Evolutionary conservation across 2,888 invertebrate genomes (phyloP), one percentile per base, ranked within the genome.

Genomic region (Dendrolimus pini): DNA sequence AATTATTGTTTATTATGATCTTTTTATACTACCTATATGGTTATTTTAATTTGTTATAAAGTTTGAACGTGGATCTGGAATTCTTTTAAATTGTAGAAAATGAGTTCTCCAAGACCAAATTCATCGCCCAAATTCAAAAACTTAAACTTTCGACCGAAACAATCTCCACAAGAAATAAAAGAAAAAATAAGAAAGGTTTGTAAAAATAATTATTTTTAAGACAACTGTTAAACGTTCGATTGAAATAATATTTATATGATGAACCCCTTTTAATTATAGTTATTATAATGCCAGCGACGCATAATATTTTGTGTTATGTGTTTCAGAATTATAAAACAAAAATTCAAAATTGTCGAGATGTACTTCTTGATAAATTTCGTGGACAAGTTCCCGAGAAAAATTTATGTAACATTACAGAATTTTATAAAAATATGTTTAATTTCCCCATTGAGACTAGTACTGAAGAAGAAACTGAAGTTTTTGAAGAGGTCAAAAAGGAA

Each of bases 151-250:
- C 77, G 70, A 61, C 77, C 75, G 41, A 80, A 75, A 62, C 82
- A 82, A 57, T 89, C 89, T 6, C 90, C 89, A 7, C 70, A 82
- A 60, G 86, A 88, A 67, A 60, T 90, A 53, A 90, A 89, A 66
- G 89, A 87, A 60, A 89, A 86, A 76, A 74, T 90, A 72, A 78
- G 89, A 68, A 88, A 87, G 82, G 89, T 87, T 72, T 30, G 30
- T 14, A 12, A 30, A 58, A 52, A n/a, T 55, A 41, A 30, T 55
- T n/a, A 54, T 7, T 42, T 42, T 9, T 1, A 7, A 42, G 7
- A 9, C 10, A 42, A 42, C 10, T 42, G 10, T 42, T 10, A 7
- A 42, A 10, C 42, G 42, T 1, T 10, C 1, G 7, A 42, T 42
- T 42, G 1, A 1, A 42, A 9, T 9, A 9, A 42, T 42, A 42